Evolutionary conservation across 2,113 vertebrate species (phyloP).

Genomic region (Muntiacus reevesi): DNA sequence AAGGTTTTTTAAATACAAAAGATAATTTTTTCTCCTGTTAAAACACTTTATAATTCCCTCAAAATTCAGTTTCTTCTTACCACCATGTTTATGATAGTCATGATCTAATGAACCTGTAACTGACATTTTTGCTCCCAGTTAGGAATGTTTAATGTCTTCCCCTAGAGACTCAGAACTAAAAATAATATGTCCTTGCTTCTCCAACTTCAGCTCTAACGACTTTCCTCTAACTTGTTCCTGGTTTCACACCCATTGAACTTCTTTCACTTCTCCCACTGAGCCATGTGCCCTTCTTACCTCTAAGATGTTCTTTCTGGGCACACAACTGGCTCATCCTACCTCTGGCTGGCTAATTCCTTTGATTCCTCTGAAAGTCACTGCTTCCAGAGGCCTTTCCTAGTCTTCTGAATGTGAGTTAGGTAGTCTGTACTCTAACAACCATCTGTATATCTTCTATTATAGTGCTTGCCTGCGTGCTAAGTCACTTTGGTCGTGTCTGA

Average conservation of each 20-base stretch:
- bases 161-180: not conserved
- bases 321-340: not conserved
- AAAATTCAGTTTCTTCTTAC: not conserved
- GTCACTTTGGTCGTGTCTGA: too few relatives aligned
- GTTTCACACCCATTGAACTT: not conserved
- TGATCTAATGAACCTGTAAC: not conserved
- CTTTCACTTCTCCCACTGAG: not conserved
- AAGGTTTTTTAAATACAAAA: not conserved
- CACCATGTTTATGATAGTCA: not conserved
- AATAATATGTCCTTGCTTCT: not conserved
- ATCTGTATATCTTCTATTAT: not conserved
- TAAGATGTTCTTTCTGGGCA: not conserved
- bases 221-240: not conserved
- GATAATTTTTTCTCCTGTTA: not conserved
- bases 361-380: not conserved
- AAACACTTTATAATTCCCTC: not conserved
- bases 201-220: not conserved
- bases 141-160: not conserved
- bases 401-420: not conserved
- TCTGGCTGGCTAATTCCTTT: not conserved
- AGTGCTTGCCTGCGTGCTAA: not conserved
- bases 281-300: not conserved
- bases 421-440: not conserved
- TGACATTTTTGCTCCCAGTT: not conserved
- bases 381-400: not conserved